Evolutionary conservation across 2,113 vertebrate species (phyloP).

Genomic region (Peromyscus maniculatus): DNA sequence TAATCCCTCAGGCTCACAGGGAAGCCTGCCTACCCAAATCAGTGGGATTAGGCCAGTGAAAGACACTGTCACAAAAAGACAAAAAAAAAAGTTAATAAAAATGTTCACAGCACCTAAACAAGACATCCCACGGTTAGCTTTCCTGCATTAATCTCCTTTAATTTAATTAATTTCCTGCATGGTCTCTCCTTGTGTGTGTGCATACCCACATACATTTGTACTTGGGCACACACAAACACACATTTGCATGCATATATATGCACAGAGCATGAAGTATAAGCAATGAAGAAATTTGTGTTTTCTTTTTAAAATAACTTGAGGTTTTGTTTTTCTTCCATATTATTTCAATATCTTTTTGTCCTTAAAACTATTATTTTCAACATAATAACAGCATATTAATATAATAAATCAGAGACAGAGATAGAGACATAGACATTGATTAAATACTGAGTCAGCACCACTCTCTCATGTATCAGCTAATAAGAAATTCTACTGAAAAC

Average conservation of each 20-base stretch:
- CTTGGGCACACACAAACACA: too few species aligned
- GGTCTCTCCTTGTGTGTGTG: too few species aligned
- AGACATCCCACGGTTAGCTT: background rate
- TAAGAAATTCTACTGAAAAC: conserved; percentile 1
- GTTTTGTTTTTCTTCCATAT: background rate
- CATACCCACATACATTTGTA: background rate
- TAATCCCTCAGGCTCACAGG: background rate
- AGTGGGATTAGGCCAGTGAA: background rate
- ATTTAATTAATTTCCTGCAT: too few species aligned
- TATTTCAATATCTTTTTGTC: background rate
- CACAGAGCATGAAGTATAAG: background rate
- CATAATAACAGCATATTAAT: background rate
- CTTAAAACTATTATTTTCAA: background rate
- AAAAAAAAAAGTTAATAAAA: background rate
- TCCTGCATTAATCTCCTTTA: background rate
- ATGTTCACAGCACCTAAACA: background rate
- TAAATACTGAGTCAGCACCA: background rate
- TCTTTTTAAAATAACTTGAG: background rate
- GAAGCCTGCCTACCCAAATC: too few species aligned
- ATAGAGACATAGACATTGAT: background rate
- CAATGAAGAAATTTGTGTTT: background rate
- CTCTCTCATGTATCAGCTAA: background rate
- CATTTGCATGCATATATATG: too few species aligned
- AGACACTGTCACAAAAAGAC: background rate
- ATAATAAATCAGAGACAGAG: background rate